phyloP scores from a whole-genome alignment of 2,888 invertebrate genomes.

The Frankliniella fusca region DNA sequence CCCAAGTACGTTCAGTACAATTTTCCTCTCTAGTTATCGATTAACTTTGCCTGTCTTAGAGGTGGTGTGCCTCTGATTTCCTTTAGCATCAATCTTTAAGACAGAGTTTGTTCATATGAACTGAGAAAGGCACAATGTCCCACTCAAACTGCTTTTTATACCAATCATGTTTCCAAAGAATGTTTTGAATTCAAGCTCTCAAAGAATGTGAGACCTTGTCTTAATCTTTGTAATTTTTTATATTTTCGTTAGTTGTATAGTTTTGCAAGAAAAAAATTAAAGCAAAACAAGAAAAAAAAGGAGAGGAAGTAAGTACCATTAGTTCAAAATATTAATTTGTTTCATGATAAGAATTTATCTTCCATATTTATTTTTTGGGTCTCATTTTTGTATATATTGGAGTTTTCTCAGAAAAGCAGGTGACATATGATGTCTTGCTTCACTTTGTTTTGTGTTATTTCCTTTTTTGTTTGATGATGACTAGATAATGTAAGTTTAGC shows the following conservation, averaged over 20 bases:
- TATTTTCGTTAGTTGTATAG: conserved; percentile 41
- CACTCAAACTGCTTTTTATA: background rate
- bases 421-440: conserved; percentile 24
- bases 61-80: background rate
- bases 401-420: conserved; percentile 29
- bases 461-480: conserved; percentile 29
- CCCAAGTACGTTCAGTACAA: conserved; percentile 16
- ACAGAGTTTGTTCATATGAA: conserved; percentile 6
- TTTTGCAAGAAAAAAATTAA: conserved; percentile 39
- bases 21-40: conserved; percentile 31
- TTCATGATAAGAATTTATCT: conserved; percentile 38
- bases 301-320: conserved; percentile 36
- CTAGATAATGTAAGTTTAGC: background rate
- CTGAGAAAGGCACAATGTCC: conserved; percentile 16
- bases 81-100: background rate
- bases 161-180: conserved; percentile 13
- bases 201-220: background rate
- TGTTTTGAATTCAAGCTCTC: background rate
- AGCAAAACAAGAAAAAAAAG: too few relatives aligned
- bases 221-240: conserved; percentile 37
- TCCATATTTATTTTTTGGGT: conserved; percentile 41
- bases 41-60: conserved; percentile 33
- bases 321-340: conserved; percentile 41
- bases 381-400: conserved; percentile 40
- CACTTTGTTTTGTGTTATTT: conserved; percentile 34